Conservation (phyloP, 2,113 vertebrate species). For the Ondatra zibethicus region DNA sequence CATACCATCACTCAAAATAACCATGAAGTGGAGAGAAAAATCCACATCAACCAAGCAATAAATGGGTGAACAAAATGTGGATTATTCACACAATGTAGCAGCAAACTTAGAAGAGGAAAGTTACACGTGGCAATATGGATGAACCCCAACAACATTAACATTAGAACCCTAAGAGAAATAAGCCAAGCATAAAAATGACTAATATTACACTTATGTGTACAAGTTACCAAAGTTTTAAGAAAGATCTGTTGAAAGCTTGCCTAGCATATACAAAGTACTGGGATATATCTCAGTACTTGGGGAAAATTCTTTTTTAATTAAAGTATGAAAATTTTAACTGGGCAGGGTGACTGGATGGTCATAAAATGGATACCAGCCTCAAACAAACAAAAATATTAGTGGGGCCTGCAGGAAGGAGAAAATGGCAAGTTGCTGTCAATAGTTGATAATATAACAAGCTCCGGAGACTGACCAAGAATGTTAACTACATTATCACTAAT, state of each 20-base stretch:
- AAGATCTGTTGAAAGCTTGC: not conserved
- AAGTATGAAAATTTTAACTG: not conserved
- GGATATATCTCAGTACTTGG: not conserved
- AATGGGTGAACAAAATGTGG: not conserved
- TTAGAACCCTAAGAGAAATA: not conserved
- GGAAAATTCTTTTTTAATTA: not conserved
- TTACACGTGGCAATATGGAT: not conserved
- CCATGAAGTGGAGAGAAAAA: not conserved
- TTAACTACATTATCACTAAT: not conserved
- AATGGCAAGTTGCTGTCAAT: not conserved
- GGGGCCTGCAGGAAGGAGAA: not conserved
- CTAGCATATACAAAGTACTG: not conserved
- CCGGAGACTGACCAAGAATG: not conserved
- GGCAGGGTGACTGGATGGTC: not conserved
- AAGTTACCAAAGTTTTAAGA: not conserved
- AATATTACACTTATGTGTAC: not conserved
- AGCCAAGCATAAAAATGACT: not conserved
- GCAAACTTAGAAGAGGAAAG: not conserved
- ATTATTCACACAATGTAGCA: not conserved
- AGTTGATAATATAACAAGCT: not conserved
- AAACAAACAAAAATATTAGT: not conserved
- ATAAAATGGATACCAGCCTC: not conserved
- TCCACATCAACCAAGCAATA: not conserved
- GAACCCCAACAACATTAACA: not conserved
- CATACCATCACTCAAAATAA: not conserved